A percentile compares a stretch with the other conserved stretches of the same genome.
Conservation (phyloP, 2,113 vertebrate genomes). For the Meriones unguiculatus region DNA sequence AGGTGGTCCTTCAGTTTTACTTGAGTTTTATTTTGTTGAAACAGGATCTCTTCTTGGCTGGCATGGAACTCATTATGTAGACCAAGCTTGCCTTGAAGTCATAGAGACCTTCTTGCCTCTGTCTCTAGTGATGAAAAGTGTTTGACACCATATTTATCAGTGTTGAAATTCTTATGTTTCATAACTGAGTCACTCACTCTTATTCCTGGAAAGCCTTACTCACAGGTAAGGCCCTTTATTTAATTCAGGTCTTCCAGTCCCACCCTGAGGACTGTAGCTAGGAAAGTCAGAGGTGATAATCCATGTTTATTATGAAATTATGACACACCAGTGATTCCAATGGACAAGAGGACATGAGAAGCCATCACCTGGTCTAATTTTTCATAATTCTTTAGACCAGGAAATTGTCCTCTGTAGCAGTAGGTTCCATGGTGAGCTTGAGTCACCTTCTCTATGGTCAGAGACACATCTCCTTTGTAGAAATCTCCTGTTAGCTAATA, state of each 20-base stretch:
- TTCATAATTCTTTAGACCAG: slow-evolving; percentile 87
- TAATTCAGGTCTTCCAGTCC: neutral
- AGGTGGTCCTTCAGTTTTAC: too few species aligned
- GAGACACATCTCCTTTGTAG: slow-evolving; percentile 84
- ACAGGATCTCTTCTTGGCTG: too few species aligned
- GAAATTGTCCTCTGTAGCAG: slow-evolving; percentile 90
- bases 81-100: too few species aligned
- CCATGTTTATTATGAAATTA: neutral
- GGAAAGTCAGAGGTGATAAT: neutral
- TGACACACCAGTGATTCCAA: neutral
- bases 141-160: too few species aligned
- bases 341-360: neutral
- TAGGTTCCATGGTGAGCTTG: slow-evolving; percentile 86
- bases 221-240: neutral
- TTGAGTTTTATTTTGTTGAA: too few species aligned
- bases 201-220: too few species aligned
- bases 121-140: too few species aligned
- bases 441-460: slow-evolving; percentile 85
- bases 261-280: neutral
- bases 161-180: too few species aligned
- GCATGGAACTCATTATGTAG: too few species aligned
- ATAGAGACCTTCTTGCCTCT: too few species aligned
- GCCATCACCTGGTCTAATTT: slow-evolving; percentile 73
- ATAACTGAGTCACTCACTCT: too few species aligned
- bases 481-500: slow-evolving; percentile 84